Base-by-base conservation (phyloP, 1,140 invertebrate genomes). In the Aphelenchoides fujianensis region DNA sequence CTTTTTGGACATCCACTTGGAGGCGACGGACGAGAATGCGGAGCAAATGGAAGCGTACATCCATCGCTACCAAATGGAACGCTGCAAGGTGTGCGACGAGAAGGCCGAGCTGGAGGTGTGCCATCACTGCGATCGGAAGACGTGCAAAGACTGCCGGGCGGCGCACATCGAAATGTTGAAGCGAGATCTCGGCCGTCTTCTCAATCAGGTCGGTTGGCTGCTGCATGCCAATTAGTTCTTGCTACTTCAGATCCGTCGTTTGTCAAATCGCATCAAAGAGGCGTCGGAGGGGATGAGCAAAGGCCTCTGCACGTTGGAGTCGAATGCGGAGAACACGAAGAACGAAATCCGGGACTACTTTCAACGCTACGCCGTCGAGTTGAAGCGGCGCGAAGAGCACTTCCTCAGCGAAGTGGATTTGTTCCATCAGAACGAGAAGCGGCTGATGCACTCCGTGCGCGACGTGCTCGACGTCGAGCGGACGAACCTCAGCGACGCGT, bases 161-260 rank as follows among this genome's bases (percentile, higher is more conserved):
- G 91, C 93, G 19, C 95, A 98, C 85, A 91, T 96, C 89, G 94
- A 97, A 83, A 94, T 97, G 61, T 86, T 97, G 12, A 89, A 94
- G 69, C 88, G 93, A 64, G 95, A 98, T 89, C 95, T 98, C 3
- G 87, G 89, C 35, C 89, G 95, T 81, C 93, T 98, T 52, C 79
- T 87, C 30, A 82, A 78, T 72, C 82, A 82, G 59, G 79, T 81
- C 23, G 70, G 41, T 41, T 3, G 2, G 7, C 32, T 35, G 19
- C 7, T 19, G 69, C 30, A 68, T n/a, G n/a, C 30, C 34, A 36
- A 31, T 76, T 31, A 19, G 64, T 28, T 36, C 52, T n/a, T n/a
- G 36, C 12, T 52, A 61, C 7, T 55, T 53, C 36, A 81, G 81
- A 78, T 82, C 27, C 77, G 75, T 32, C 74, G 82, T 2, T 62